Conservation (phyloP, 2,888 invertebrate genomes). For the Pseudoips prasinana region DNA sequence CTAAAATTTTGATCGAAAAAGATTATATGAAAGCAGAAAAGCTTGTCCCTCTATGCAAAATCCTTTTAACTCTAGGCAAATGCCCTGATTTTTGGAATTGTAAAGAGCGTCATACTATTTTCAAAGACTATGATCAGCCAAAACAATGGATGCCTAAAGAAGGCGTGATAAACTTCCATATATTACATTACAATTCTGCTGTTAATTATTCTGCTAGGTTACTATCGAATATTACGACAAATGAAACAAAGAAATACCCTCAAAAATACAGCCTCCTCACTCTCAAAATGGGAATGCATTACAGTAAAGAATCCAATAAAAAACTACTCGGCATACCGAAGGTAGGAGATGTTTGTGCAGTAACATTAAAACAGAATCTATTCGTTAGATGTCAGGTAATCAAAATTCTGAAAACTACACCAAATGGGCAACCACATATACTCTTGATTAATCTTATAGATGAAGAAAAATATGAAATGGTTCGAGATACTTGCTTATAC, state of each 20-base stretch:
- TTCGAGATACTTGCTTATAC: slow-evolving; percentile 64
- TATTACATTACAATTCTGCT: slow-evolving; percentile 82
- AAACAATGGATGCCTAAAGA: slow-evolving; percentile 74
- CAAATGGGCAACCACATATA: slow-evolving; percentile 47
- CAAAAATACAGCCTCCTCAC: slow-evolving; percentile 55
- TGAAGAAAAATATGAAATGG: slow-evolving; percentile 72
- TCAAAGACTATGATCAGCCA: slow-evolving; percentile 78
- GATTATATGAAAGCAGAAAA: slow-evolving; percentile 67
- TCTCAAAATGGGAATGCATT: slow-evolving; percentile 64
- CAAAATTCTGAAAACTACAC: slow-evolving; percentile 55
- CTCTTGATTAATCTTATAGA: slow-evolving; percentile 83
- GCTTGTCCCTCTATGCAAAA: slow-evolving; percentile 80
- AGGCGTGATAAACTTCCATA: slow-evolving; percentile 81
- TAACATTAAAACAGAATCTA: slow-evolving; percentile 62
- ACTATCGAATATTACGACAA: slow-evolving; percentile 40
- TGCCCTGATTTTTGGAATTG: slow-evolving; percentile 83
- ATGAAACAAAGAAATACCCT: slow-evolving; percentile 45
- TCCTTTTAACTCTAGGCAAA: slow-evolving; percentile 84
- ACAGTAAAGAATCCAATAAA: slow-evolving; percentile 54
- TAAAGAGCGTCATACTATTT: slow-evolving; percentile 81
- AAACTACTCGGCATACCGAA: slow-evolving; percentile 61
- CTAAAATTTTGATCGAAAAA: slow-evolving; percentile 51
- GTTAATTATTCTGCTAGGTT: slow-evolving; percentile 83
- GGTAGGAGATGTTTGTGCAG: slow-evolving; percentile 82
- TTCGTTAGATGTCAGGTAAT: slow-evolving; percentile 82